Base-by-base conservation (phyloP, 1,140 invertebrate genomes). In the Babylonia areolata region DNA sequence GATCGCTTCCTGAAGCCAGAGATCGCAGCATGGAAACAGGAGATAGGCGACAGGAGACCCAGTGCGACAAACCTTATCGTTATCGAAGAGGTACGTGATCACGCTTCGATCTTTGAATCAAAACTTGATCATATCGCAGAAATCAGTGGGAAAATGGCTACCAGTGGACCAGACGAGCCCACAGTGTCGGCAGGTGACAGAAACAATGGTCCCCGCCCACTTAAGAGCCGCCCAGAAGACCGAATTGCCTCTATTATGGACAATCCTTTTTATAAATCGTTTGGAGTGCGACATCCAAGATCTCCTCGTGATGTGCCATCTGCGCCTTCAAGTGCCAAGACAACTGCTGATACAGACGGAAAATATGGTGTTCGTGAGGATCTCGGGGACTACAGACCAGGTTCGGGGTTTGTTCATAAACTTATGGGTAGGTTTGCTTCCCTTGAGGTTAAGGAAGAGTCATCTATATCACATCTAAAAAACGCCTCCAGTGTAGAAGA, bases 341-440 rank as follows among this genome's bases (percentile, higher is more conserved):
- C 28, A 33, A 20, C 78, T 31, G 37, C 31, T 11, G 46, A 78
- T 17, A 3, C 54, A 12, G 86, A 87, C 20, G 39, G 64, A n/a
- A 54, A 39, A 23, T 73, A 6, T 46, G 69, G 35, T 6, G n/a
- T 85, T 28, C 87, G 87, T 83, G 90, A 92, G 28, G 81, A 88
- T n/a, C 86, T 89, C 37, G 87, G 90, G 35, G 93, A 93, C 79
- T 93, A 93, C 84, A 89, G 89, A 28, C 92, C 92, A 37, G 91
- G 91, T 35, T 92, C 91, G 31, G 93, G 93, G 28, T 93, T 93
- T 91, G 93, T 94, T 39, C 89, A 92, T 83, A 93, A 92, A 87
- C 87, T 93, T 31, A 84, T 91, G 58, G 90, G 90, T 79, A 93
- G 91, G 87, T 94, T 93, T 88, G 81, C 90, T 64, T 87, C 89